Percentiles rank a stretch among this genome's conserved stretches.
phyloP scores from a whole-genome alignment of 1,140 invertebrate genomes.

The Aphelenchoides fujianensis region DNA sequence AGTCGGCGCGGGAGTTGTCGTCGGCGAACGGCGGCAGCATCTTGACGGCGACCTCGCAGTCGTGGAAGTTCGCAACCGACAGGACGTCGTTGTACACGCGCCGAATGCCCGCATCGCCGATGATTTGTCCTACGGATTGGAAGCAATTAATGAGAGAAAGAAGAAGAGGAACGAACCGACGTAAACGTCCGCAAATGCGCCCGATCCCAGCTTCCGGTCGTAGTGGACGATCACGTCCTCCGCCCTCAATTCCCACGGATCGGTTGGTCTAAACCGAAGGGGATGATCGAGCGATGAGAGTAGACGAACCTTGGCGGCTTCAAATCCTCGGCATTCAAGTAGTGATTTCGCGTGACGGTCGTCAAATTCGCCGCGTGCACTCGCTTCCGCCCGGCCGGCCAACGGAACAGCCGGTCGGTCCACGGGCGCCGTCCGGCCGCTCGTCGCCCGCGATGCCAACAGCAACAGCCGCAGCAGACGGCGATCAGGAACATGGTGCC shows the following conservation, averaged over 20 bases:
- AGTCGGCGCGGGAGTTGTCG: constrained; percentile 60
- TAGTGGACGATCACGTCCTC: constrained; percentile 42
- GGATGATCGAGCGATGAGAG: not conserved
- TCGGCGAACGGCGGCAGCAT: constrained; percentile 63
- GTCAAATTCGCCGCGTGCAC: not conserved
- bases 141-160: constrained; percentile 17
- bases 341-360: not conserved
- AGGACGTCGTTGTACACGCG: constrained; percentile 20
- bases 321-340: not conserved
- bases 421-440: too few species aligned
- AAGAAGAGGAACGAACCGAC: constrained; percentile 32
- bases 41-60: constrained; percentile 63
- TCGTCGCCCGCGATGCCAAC: too few species aligned
- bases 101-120: constrained; percentile 31
- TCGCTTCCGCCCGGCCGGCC: not conserved
- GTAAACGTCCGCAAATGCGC: constrained; percentile 52
- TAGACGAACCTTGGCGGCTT: not conserved
- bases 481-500: too few species aligned
- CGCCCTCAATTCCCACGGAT: constrained; percentile 41
- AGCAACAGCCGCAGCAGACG: too few species aligned
- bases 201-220: constrained; percentile 48
- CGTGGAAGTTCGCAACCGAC: constrained; percentile 31
- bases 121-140: constrained; percentile 35
- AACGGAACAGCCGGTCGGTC: too few species aligned
- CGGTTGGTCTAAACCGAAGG: constrained; percentile 11